Base-by-base conservation (phyloP, 1,140 invertebrate genomes). In the Pogonognathellus flavescens region DNA sequence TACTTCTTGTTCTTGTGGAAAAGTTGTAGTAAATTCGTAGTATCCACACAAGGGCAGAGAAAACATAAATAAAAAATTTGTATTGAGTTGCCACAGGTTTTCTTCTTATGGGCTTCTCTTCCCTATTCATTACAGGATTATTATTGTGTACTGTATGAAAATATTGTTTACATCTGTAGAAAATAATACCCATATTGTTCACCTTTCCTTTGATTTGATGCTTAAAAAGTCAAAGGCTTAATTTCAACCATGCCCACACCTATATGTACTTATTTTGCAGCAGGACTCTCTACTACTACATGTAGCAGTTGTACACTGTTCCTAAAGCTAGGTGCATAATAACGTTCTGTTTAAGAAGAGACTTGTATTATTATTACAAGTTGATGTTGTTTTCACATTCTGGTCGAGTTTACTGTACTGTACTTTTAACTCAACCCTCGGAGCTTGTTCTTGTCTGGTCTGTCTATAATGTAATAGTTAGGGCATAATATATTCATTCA, bases 381-480 rank as follows among this genome's bases (percentile, higher is more conserved):
- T 41, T 41, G n/a, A n/a, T n/a, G 31, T 41, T 41, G 31, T 41
- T 22, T 66, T 66, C 11, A 66, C 25, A 25, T 66, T 25, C 9
- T 18, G 25, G 62, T 66, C 62, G 25, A 25, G 62, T 66, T 66
- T 66, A 66, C 62, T 66, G 62, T 66, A 66, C 22, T 66, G 62
- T 66, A 66, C 20, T 66, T 66, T 66, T 66, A 66, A 66, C 22
- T 31, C 25, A 66, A 66, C 62, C 62, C 22, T 25, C 20, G 62
- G 25, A 41, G 31, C 31, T 41, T 41, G 31, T 41, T 41, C 31
- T 41, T 41, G 62, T 66, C 62, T 20, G 25, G 22, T 66, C 62
- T 66, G 10, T 66, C 20, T 66, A 22, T 66, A 22, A 3, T 20
- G 25, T 66, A 14, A 13, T 25, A 41, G 31, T 41, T 41, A 41